Evolutionary conservation across 2,797 vertebrate species (phyloP).

Genomic region (Myripristis murdjan): DNA sequence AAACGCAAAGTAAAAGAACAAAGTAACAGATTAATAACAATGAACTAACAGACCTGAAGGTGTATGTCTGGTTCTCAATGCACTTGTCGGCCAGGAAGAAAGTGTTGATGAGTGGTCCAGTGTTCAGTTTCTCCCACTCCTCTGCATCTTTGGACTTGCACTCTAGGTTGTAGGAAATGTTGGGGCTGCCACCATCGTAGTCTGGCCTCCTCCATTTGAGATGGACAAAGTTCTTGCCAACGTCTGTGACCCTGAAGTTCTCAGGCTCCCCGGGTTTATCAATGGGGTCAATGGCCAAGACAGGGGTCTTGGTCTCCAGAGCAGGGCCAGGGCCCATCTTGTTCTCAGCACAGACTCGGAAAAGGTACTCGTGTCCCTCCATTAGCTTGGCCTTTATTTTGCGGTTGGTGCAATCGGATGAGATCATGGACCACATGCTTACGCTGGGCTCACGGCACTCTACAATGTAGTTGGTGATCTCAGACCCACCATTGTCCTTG

Average conservation of each 20-base stretch:
- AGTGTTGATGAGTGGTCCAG: slow-evolving; percentile 91
- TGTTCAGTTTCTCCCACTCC: slow-evolving; percentile 93
- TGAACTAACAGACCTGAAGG: slow-evolving; percentile 70
- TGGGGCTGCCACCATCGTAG: slow-evolving; percentile 97
- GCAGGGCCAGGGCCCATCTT: slow-evolving; percentile 95
- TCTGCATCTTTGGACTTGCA: slow-evolving; percentile 92
- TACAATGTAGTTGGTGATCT: slow-evolving; percentile 99
- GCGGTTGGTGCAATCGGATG: slow-evolving; percentile 94
- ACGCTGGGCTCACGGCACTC: slow-evolving; percentile 96
- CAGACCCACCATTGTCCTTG: slow-evolving; percentile 95
- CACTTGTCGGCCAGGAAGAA: slow-evolving; percentile 95
- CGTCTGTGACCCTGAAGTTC: slow-evolving; percentile 94
- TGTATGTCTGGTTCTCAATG: slow-evolving; percentile 93
- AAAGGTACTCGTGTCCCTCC: slow-evolving; percentile 96
- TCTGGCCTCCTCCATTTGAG: slow-evolving; percentile 96
- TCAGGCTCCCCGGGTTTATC: slow-evolving; percentile 97
- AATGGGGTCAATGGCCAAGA: slow-evolving; percentile 94
- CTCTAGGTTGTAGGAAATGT: slow-evolving; percentile 95
- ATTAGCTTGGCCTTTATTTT: slow-evolving; percentile 94
- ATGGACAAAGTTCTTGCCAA: slow-evolving; percentile 94
- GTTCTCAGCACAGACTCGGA: slow-evolving; percentile 97
- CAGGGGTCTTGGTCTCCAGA: slow-evolving; percentile 93
- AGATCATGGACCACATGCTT: slow-evolving; percentile 95
- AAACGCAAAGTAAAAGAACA: neutral
- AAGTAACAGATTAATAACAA: neutral